phyloP scores from a whole-genome alignment of 2,113 vertebrate genomes.

The Oriolus oriolus region DNA sequence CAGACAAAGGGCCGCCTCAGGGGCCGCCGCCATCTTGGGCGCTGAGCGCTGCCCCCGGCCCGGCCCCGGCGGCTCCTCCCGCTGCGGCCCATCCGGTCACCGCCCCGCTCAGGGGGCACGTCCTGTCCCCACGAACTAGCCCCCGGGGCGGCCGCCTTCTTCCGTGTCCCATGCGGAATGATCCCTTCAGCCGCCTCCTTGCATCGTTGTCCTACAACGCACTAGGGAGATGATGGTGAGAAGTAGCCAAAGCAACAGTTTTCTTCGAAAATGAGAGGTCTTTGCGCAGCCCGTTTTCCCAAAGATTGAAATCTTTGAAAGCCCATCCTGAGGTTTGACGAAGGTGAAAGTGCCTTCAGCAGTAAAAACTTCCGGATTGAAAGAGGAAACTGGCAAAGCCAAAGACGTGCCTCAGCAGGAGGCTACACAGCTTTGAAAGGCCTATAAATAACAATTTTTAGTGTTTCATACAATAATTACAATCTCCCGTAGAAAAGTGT shows the following conservation, averaged over 20 bases:
- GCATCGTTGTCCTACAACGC: accelerated
- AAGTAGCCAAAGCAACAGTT: not conserved
- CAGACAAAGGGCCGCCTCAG: constrained; percentile 20
- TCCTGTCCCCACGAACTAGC: not conserved
- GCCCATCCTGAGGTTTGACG: not conserved
- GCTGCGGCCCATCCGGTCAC: not conserved
- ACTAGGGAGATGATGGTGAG: accelerated
- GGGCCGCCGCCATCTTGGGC: constrained; percentile 38
- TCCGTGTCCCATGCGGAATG: accelerated
- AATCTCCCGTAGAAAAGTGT: accelerated
- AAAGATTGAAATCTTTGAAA: not conserved
- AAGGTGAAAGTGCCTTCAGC: not conserved
- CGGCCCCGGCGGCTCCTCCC: not conserved
- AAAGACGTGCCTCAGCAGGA: accelerated
- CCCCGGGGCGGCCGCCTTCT: accelerated
- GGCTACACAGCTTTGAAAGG: not conserved
- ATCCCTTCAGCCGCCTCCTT: too few species aligned
- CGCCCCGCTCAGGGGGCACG: not conserved
- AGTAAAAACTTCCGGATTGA: not conserved
- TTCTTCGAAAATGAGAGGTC: not conserved
- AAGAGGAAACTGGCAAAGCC: not conserved
- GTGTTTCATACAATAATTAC: not conserved
- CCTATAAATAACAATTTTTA: not conserved
- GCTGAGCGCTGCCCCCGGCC: not conserved
- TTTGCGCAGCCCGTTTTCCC: accelerated